These are phyloP conservation scores for Drosophila trichaetosa DNA, from an alignment of 2,888 invertebrate species.

Conservation along the genomic window DNA sequence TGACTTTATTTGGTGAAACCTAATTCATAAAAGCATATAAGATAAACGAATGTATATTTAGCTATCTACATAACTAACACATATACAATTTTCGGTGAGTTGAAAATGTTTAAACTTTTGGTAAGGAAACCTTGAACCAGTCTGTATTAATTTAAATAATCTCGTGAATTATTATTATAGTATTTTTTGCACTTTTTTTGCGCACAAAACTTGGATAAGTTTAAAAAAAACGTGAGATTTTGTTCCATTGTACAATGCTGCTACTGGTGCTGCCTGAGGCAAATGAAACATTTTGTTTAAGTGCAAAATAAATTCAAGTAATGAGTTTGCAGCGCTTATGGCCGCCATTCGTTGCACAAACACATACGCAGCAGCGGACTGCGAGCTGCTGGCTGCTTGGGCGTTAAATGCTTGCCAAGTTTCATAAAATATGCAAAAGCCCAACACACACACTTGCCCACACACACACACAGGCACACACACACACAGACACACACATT, in stretches of 20 bases:
- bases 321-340: conserved; percentile 75
- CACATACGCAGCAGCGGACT: conserved; percentile 18
- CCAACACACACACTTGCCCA: conserved; percentile 38
- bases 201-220: background rate
- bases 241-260: conserved; percentile 1
- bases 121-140: background rate
- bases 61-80: background rate
- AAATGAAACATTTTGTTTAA: conserved; percentile 81
- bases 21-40: background rate
- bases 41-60: background rate
- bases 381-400: conserved; percentile 17
- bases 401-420: conserved; percentile 76
- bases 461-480: conserved; percentile 12
- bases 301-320: conserved; percentile 80
- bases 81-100: background rate
- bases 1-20: background rate
- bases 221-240: background rate
- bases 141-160: background rate
- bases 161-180: background rate
- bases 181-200: background rate
- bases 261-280: conserved; percentile 38
- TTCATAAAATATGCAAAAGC: conserved; percentile 78
- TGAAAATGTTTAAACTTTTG: background rate
- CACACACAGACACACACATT: conserved; percentile 36
- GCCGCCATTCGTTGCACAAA: conserved; percentile 48